phyloP scores from a whole-genome alignment of 2,113 vertebrate species.

The Diadophis punctatus region DNA sequence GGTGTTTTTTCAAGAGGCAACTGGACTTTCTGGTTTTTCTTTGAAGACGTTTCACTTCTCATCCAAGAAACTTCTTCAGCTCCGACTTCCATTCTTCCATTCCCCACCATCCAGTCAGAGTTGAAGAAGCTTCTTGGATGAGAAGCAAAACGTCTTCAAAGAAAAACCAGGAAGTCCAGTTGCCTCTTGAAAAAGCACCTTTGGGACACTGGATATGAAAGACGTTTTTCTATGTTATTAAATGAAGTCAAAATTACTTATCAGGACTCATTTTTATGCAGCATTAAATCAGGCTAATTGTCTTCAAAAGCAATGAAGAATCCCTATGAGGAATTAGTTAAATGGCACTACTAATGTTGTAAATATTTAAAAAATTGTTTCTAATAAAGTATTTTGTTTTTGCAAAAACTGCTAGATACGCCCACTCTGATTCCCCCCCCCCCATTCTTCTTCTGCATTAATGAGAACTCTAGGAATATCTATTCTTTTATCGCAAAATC shows the following conservation, averaged over 20 bases:
- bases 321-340: not conserved
- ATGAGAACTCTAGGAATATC: not conserved
- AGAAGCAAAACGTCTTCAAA: too few species aligned
- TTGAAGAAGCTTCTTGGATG: too few species aligned
- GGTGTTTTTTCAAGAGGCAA: too few species aligned
- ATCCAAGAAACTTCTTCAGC: too few species aligned
- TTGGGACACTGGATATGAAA: not conserved
- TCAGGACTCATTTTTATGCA: not conserved
- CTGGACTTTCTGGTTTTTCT: too few species aligned
- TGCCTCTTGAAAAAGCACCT: too few species aligned
- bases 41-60: too few species aligned
- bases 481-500: not conserved
- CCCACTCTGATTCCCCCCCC: not conserved
- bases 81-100: too few species aligned
- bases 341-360: not conserved
- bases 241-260: not conserved
- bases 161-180: too few species aligned
- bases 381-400: not conserved
- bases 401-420: not conserved
- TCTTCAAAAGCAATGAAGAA: too few species aligned
- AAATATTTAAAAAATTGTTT: not conserved
- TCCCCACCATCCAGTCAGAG: too few species aligned
- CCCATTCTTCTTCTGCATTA: constrained; percentile 21
- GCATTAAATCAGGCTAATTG: not conserved
- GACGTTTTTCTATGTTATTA: not conserved